phyloP scores from a whole-genome alignment of 1,140 invertebrate species.

The Zaprionus capensis region DNA sequence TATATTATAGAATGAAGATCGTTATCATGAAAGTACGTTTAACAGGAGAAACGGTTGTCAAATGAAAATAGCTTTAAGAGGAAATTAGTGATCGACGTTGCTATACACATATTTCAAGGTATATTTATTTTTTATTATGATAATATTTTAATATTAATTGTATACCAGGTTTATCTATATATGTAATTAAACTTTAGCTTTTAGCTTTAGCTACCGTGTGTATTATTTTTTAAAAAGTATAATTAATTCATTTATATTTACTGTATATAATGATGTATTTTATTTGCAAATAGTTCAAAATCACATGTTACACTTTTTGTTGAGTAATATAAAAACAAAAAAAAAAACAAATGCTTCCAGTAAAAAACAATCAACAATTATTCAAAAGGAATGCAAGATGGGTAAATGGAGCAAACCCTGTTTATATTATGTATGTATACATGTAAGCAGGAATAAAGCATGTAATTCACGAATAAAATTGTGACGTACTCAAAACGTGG shows the following conservation, averaged over 20 bases:
- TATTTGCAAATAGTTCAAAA: background rate
- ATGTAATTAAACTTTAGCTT: background rate
- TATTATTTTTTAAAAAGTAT: background rate
- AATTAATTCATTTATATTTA: background rate
- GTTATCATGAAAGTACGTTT: conserved; percentile 13
- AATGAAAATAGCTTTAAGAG: no score
- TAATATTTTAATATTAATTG: no score
- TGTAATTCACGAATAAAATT: background rate
- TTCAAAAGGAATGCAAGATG: conserved; percentile 12
- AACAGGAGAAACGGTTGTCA: conserved; percentile 41
- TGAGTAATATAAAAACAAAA: conserved; percentile 14
- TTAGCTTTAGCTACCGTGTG: no score
- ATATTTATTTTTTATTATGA: background rate
- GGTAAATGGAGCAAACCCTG: background rate
- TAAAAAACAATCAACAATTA: conserved; percentile 60
- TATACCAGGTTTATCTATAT: no score
- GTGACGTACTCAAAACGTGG: background rate
- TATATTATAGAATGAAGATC: conserved; percentile 1
- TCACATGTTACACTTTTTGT: background rate
- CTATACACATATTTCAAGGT: background rate
- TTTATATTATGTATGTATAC: background rate
- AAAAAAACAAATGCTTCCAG: conserved; percentile 53
- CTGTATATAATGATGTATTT: background rate
- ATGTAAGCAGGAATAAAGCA: background rate
- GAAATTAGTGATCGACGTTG: background rate